Evolutionary conservation across 2,888 invertebrate species (phyloP), one percentile per base, ranked within the genome.

Genomic region (Micoletzkya japonica): DNA sequence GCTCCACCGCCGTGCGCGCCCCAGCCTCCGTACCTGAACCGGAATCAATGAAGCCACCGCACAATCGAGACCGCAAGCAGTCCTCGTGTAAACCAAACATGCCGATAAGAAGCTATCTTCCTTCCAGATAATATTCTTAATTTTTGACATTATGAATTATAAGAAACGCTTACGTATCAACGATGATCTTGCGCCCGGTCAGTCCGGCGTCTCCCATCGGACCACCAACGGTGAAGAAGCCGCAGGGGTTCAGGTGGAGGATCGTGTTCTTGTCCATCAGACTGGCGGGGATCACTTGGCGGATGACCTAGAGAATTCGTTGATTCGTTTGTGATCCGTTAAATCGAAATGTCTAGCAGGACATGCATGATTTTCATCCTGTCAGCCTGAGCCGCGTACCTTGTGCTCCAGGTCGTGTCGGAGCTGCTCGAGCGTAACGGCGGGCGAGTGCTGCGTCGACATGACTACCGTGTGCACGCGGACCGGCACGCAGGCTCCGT

Each of bases 1-100:
- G 97, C 97, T 77, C 97, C 97, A 80, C 97, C 97, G 58, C 97
- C 97, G 87, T 98, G 97, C 44, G 97, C 97, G 74, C 97, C 97
- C 97, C 96, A 97, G 0, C 97, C 97, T 70, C 97, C 97, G 87
- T 98, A 98, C 30, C 59, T 59, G 59, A 10, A 59, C 10, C 20
- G 20, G 10, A 44, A 14, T 10, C 20, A 14, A 44, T 14, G 44
- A 14, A 10, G 10, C 14, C 10, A 20, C 20, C 10, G 14, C 14
- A 44, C 44, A 20, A 14, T 20, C 44, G 20, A 44, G 10, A 44
- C 44, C 14, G 10, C 44, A 44, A 44, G 44, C 20, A n/a, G n/a
- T n/a, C n/a, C n/a, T n/a, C n/a, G n/a, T n/a, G n/a, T n/a, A n/a
- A n/a, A n/a, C n/a, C n/a, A n/a, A n/a, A n/a, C n/a, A n/a, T n/a